Percentiles rank a stretch among this genome's conserved stretches.
phyloP scores from a whole-genome alignment of 92 coral and sea anemone genomes.

The Scolanthus callimorphus region DNA sequence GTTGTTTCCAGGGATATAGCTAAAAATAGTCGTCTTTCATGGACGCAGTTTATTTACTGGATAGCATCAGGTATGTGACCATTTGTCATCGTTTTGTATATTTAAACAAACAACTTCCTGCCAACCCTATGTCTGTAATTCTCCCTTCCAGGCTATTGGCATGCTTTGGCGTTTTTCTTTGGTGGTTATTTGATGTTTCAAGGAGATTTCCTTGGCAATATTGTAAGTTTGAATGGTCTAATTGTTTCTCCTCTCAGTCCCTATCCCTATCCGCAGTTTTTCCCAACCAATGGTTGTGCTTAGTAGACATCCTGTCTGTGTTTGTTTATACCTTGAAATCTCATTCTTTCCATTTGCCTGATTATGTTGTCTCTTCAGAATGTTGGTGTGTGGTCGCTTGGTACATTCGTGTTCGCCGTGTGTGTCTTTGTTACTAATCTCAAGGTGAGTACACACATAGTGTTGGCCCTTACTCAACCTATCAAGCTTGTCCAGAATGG shows the following conservation, averaged over 20 bases:
- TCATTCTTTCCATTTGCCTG: too few relatives aligned
- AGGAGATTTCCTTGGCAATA: constrained; percentile 53
- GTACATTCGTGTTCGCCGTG: constrained; percentile 77
- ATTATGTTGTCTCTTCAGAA: constrained; percentile 40
- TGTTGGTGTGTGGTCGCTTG: constrained; percentile 92
- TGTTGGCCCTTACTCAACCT: too few relatives aligned
- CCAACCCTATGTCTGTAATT: too few relatives aligned
- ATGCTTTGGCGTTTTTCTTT: constrained; percentile 74
- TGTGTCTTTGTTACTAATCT: constrained; percentile 87
- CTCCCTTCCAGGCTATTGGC: constrained; percentile 69
- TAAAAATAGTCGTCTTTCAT: constrained; percentile 72
- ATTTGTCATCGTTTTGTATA: too few relatives aligned
- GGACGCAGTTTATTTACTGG: constrained; percentile 86
- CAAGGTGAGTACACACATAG: constrained; percentile 66
- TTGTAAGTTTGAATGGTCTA: constrained; percentile 21
- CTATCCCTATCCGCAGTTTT: too few relatives aligned
- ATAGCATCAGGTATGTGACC: constrained; percentile 75
- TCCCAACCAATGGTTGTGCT: too few relatives aligned
- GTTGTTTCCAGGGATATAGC: constrained; percentile 63
- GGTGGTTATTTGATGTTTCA: constrained; percentile 72
- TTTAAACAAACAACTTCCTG: too few relatives aligned
- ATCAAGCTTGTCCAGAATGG: not conserved
- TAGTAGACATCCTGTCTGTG: too few relatives aligned
- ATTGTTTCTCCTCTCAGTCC: too few relatives aligned
- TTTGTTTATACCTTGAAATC: too few relatives aligned